Conservation (phyloP, 2,797 vertebrate genomes). For the Galaxias olidus region DNA sequence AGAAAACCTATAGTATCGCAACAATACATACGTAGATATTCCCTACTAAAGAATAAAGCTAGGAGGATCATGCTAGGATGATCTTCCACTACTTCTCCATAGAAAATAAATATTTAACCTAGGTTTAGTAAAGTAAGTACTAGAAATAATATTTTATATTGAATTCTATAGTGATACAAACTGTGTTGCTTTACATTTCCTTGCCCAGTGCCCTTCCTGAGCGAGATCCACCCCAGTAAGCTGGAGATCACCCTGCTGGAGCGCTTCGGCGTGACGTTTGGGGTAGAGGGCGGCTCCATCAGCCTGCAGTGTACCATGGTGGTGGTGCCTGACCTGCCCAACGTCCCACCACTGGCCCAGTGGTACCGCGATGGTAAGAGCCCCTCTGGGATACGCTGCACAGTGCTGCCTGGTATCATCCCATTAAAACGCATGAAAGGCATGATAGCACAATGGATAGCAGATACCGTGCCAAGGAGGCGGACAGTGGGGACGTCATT, state of each 20-base stretch:
- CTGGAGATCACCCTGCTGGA: constrained; percentile 89
- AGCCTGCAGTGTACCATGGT: constrained; percentile 85
- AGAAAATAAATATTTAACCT: too few species aligned
- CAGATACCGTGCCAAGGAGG: too few species aligned
- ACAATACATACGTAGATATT: too few species aligned
- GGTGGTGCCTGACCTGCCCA: constrained; percentile 87
- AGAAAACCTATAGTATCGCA: too few species aligned
- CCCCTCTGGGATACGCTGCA: background rate
- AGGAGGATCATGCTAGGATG: too few species aligned
- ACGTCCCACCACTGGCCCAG: constrained; percentile 83
- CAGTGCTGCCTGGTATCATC: background rate
- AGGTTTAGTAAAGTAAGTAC: too few species aligned
- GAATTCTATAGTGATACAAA: background rate
- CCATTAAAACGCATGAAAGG: too few species aligned
- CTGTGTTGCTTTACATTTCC: background rate
- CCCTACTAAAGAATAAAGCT: too few species aligned
- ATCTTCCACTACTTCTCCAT: too few species aligned
- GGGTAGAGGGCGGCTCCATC: constrained; percentile 84
- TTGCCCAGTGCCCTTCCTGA: constrained; percentile 80
- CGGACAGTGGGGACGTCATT: too few species aligned
- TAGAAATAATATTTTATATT: too few species aligned
- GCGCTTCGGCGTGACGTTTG: constrained; percentile 88
- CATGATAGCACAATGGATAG: too few species aligned
- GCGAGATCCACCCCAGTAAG: constrained; percentile 82
- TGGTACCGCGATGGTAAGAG: constrained; percentile 94